Evolutionary conservation across 2,113 vertebrate species (phyloP).

Genomic region (Toxotes chatareus): DNA sequence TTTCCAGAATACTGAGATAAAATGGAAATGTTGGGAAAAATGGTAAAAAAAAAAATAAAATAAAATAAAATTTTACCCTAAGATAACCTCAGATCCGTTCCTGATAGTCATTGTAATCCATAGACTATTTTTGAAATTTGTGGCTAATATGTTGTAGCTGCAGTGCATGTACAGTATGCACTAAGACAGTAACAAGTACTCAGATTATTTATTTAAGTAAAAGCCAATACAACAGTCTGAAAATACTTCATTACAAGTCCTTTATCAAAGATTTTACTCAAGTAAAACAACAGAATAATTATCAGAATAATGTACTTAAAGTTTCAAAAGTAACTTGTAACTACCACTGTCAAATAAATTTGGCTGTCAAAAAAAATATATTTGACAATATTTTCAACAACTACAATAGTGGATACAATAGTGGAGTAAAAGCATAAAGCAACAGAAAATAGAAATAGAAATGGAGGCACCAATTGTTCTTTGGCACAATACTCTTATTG

Average conservation of each 20-base stretch:
- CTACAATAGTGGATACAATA: background rate
- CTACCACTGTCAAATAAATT: too few species aligned
- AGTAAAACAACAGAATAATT: background rate
- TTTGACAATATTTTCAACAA: background rate
- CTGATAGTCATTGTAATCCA: background rate
- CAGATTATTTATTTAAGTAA: too few species aligned
- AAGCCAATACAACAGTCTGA: background rate
- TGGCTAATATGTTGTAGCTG: background rate
- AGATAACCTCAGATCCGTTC: background rate
- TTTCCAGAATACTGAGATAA: slow-evolving; percentile 13
- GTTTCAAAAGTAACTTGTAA: background rate
- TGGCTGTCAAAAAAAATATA: too few species aligned
- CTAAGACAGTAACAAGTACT: too few species aligned
- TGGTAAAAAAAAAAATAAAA: too few species aligned
- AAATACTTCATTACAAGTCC: background rate
- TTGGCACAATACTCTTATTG: too few species aligned
- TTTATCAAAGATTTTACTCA: background rate
- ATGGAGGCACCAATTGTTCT: background rate
- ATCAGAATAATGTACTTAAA: background rate
- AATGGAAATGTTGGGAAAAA: slow-evolving; percentile 3
- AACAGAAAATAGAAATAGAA: background rate
- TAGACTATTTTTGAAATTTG: background rate
- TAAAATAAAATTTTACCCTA: background rate
- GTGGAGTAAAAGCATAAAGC: background rate
- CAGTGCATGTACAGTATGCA: background rate